Percentiles rank a stretch among this genome's conserved stretches.
Conservation (phyloP, 2,113 vertebrate genomes). For the Elachura formosa region DNA sequence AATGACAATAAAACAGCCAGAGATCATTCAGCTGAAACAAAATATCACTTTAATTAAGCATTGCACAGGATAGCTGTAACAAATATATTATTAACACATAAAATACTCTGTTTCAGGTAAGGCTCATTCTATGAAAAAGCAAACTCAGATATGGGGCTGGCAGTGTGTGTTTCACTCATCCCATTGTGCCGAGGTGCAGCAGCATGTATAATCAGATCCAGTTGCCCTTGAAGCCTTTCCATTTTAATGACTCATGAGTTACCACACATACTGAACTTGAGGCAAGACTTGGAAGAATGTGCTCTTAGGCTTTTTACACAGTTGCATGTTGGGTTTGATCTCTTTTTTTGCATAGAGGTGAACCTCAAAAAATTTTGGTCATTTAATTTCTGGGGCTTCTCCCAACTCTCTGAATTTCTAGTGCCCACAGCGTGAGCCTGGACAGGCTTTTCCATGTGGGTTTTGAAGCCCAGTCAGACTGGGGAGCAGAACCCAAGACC, state of each 20-base stretch:
- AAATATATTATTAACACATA: neutral
- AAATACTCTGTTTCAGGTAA: neutral
- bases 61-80: neutral
- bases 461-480: neutral
- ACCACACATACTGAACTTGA: neutral
- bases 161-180: neutral
- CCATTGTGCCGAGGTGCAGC: neutral
- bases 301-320: neutral
- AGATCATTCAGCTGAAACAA: constrained; percentile 44
- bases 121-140: neutral
- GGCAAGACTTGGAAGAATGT: neutral
- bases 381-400: neutral
- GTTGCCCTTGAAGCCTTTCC: neutral
- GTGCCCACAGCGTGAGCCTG: accelerated
- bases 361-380: neutral
- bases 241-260: neutral
- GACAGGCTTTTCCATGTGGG: neutral
- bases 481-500: neutral
- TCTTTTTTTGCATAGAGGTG: neutral
- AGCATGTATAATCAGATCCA: neutral
- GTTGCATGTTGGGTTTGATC: neutral
- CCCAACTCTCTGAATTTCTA: neutral
- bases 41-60: constrained; percentile 51
- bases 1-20: constrained; percentile 37
- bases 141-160: neutral